Conservation (phyloP, 2,888 invertebrate species). For the Caenorhabditis sp. region DNA sequence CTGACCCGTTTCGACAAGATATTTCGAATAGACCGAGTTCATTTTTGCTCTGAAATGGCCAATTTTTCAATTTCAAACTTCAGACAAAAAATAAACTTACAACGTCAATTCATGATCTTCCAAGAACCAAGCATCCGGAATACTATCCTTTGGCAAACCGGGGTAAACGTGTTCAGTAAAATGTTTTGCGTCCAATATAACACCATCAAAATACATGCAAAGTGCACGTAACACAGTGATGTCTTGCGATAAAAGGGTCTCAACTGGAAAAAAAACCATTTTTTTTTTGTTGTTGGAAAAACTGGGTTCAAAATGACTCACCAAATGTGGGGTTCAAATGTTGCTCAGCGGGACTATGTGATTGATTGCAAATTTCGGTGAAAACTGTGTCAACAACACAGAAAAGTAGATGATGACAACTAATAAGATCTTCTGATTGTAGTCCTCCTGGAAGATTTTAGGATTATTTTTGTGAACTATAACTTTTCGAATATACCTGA, state of each 20-base stretch:
- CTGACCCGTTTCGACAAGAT: slow-evolving; percentile 87
- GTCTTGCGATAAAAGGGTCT: slow-evolving; percentile 10
- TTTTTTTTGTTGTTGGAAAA: not conserved
- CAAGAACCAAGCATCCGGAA: not conserved
- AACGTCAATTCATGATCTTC: not conserved
- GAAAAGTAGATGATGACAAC: slow-evolving; percentile 88
- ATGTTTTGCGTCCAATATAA: slow-evolving; percentile 86
- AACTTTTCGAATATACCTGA: no score
- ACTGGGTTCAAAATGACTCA: not conserved
- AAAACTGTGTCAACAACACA: slow-evolving; percentile 90
- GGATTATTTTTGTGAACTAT: no score
- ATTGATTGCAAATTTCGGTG: slow-evolving; percentile 81
- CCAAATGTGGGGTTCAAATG: slow-evolving; percentile 4
- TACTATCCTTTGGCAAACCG: not conserved
- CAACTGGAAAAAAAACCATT: slow-evolving; percentile 18
- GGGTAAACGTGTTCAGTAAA: slow-evolving; percentile 81
- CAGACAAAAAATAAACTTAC: not conserved
- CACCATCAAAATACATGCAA: slow-evolving; percentile 83
- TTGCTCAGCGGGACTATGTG: slow-evolving; percentile 11
- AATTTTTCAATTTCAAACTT: not conserved
- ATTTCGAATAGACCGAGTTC: slow-evolving; percentile 81
- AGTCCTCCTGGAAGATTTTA: slow-evolving; percentile 27
- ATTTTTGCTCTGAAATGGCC: slow-evolving; percentile 39
- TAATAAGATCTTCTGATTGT: slow-evolving; percentile 83
- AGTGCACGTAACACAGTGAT: slow-evolving; percentile 71